Evolutionary conservation across 1,140 invertebrate species (phyloP), one percentile per base, ranked within the genome.

Genomic region (Drosophila setifemur): DNA sequence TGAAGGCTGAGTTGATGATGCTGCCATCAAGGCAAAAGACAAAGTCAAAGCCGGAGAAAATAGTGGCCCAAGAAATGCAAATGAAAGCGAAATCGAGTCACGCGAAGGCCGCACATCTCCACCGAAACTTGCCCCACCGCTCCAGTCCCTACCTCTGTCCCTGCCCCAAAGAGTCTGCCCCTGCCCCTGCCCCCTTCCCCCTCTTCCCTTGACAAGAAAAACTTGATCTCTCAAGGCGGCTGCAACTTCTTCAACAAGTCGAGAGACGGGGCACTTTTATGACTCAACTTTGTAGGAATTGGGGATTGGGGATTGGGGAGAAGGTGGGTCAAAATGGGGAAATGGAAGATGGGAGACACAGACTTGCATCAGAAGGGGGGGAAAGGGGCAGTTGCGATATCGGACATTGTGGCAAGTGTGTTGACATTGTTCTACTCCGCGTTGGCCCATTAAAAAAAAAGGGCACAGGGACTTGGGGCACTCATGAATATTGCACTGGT

Each of bases 81-180:
- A 77, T 77, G 74, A 77, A 77, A 77, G 74, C 67, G 74, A 77
- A 77, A 77, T 77, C 73, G 60, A 67, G 68, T 70, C 73, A 77
- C 73, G 73, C 57, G 66, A 76, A 71, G 73, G 71, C 71, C 47
- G 53, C 14, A 29, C 52, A 39, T 37, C 19, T 44, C 23, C 60
- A 37, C 16, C 31, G 4, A 14, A 14, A 5, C n/a, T 14, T 12
- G 4, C 31, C 11, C 31, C 29, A 11, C 31, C n/a, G 11, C 3
- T 14, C 1, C 3, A 11, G n/a, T n/a, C n/a, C n/a, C n/a, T 11
- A 2, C n/a, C n/a, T 11, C 28, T 7, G 3, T 29, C 8, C 1
- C 8, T 6, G 8, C 3, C 28, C 8, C 9, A n/a, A n/a, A n/a
- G n/a, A n/a, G n/a, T n/a, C n/a, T 11, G 1, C n/a, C n/a, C 28